Percentiles rank a stretch among this genome's conserved stretches.
These are phyloP conservation scores for Stomatorhinus walkeri DNA, from an alignment of 2,797 vertebrate species.

Conservation along the genomic window DNA sequence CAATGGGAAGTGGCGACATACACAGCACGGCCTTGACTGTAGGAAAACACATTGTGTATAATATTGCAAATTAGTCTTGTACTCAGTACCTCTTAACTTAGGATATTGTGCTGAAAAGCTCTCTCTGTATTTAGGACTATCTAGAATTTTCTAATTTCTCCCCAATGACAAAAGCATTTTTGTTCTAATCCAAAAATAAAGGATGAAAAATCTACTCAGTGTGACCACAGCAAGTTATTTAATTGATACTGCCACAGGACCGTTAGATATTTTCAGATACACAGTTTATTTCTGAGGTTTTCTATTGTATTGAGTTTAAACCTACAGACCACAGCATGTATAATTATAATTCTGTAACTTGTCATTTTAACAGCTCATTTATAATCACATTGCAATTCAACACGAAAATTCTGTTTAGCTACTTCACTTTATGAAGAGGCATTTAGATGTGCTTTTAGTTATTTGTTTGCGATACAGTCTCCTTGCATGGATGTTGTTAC, in stretches of 20 bases:
- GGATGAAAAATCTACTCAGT: neutral
- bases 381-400: neutral
- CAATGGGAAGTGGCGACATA: neutral
- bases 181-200: neutral
- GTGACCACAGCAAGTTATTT: neutral
- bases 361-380: neutral
- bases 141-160: neutral
- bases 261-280: neutral
- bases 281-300: neutral
- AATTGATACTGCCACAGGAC: neutral
- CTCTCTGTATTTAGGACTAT: neutral
- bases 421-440: no score
- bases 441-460: neutral
- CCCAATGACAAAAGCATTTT: neutral
- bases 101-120: neutral
- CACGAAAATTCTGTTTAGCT: no score
- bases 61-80: neutral
- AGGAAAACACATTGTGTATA: neutral
- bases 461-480: neutral
- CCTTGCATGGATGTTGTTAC: neutral
- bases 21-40: neutral
- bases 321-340: neutral
- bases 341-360: neutral
- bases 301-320: neutral
- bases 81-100: neutral